A percentile compares a stretch with the other conserved stretches of the same genome.
These are phyloP conservation scores for Icerya purchasi DNA, from an alignment of 2,888 invertebrate genomes.

Conservation along the genomic window DNA sequence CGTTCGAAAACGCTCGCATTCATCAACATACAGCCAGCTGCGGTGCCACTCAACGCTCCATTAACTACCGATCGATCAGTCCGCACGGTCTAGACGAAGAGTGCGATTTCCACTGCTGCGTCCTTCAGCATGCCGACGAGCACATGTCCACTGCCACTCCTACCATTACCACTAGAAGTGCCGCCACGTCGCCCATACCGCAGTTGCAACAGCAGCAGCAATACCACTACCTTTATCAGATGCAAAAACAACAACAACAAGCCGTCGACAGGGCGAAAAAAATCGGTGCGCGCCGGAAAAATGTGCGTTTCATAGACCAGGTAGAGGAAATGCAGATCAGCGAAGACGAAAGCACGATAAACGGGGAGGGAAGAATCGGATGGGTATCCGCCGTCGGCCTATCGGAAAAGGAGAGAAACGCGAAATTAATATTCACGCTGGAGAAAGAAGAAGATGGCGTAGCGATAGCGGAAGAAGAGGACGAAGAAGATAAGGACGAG, in stretches of 20 bases:
- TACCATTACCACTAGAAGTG: conserved; percentile 54
- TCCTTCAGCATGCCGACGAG: conserved; percentile 68
- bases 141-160: not conserved
- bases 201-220: not conserved
- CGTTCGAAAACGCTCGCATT: conserved; percentile 4
- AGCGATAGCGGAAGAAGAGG: conserved; percentile 12
- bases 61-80: conserved; percentile 30
- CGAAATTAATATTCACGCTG: too few relatives aligned
- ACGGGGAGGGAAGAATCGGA: conserved; percentile 24
- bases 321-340: conserved; percentile 18
- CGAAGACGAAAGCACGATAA: too few relatives aligned
- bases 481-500: conserved; percentile 21
- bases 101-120: conserved; percentile 90
- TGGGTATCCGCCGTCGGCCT: conserved; percentile 21
- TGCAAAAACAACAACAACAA: too few relatives aligned
- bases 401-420: conserved; percentile 12
- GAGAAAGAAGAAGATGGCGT: too few relatives aligned
- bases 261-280: conserved; percentile 22
- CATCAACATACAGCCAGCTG: conserved; percentile 18
- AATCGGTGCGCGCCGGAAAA: conserved; percentile 16
- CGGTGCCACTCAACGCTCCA: conserved; percentile 27
- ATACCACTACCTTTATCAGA: not conserved
- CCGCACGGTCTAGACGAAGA: conserved; percentile 38
- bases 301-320: conserved; percentile 64
- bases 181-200: conserved; percentile 68